Base-by-base conservation (phyloP, 2,797 vertebrate genomes). In the Mionectes olivaceus region DNA sequence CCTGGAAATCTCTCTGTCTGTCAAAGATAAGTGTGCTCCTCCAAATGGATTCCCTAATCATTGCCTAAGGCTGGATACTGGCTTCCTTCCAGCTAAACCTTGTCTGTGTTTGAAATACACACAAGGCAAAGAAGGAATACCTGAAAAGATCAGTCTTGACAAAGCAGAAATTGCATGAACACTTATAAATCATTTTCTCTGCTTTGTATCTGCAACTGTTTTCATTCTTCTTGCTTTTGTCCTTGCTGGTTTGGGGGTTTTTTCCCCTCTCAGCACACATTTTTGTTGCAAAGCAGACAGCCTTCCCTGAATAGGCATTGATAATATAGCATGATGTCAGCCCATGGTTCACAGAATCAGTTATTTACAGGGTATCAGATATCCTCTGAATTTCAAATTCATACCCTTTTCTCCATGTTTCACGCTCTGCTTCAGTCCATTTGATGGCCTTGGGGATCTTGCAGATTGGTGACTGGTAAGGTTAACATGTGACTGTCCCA, bases 11-110 rank as follows among this genome's bases (percentile, higher is more conserved):
- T 91, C 82, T 46, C 95, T 97, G 89, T 91, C 95, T 96, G 94
- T 95, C 95, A 94, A 79, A 97, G 95, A 96, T 96, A 96, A 96
- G 94, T 84, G 77, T 94, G 77, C 59, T 93, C 68, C 93, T 95
- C 93, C 91, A 90, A 96, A 95, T 91, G 80, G 94, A 94, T 95
- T 96, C 94, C 55, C 94, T 96, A 94, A 95, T 94, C 89, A 95
- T 92, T 93, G 93, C 94, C 94, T 96, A 76, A 78, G 93, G 93
- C 89, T 90, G 90, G 87, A 76, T 88, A 83, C 91, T 95, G 96
- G 94, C 91, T 94, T 94, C 89, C 93, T 94, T 96, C 94, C 96
- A 95, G 93, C 87, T 53, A 94, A 92, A 90, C 88, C 85, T 96
- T 93, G 88, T 76, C 67, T 79, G 44, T 87, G 83, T 95, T 92